Evolutionary conservation across 2,113 vertebrate genomes (phyloP), one percentile per base, ranked within the genome.

Genomic region (Ceyx margarethae): DNA sequence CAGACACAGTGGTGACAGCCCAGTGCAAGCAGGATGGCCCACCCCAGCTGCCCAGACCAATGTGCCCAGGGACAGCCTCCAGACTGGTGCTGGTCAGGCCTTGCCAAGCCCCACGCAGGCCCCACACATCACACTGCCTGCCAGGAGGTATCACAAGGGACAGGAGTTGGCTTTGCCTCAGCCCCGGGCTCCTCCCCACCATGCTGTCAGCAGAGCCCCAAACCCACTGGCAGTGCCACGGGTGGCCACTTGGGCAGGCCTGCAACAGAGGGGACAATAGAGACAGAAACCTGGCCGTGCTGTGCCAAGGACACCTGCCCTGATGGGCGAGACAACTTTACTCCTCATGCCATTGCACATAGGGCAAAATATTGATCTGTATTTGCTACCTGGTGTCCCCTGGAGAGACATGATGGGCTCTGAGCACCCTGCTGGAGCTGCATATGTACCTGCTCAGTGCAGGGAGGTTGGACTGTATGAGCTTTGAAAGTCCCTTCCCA

Each of bases 181-280:
- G 50, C 57, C 51, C 37, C 33, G 28, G 57, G 13, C 20, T 53
- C 28, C 37, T 64, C 54, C 19, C 26, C 2, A 0, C 20, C 12
- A 8, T 0, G 2, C 58, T 31, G 45, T 3, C 33, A 61, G 45
- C 61, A 67, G 67, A n/a, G 13, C 17, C 22, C 23, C 13, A 46
- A 53, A 29, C 6, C 1, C 0, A 15, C 17, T 1, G 5, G 17
- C 18, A 58, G 29, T 0, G 0, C 12, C 37, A n/a, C 1, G 1
- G 43, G 17, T 25, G 53, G 28, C 42, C 35, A 26, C 9, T 21
- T 3, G 4, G 46, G 26, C 40, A 45, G 37, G 31, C 23, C 46
- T 42, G 45, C n/a, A 10, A 4, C 2, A 57, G 26, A 71, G 57
- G 50, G 15, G n/a, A 15, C 13, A 23, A 51, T 15, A 31, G 31